Conservation (phyloP, 92 coral and sea anemone genomes). For the Epizoanthus stellaris region DNA sequence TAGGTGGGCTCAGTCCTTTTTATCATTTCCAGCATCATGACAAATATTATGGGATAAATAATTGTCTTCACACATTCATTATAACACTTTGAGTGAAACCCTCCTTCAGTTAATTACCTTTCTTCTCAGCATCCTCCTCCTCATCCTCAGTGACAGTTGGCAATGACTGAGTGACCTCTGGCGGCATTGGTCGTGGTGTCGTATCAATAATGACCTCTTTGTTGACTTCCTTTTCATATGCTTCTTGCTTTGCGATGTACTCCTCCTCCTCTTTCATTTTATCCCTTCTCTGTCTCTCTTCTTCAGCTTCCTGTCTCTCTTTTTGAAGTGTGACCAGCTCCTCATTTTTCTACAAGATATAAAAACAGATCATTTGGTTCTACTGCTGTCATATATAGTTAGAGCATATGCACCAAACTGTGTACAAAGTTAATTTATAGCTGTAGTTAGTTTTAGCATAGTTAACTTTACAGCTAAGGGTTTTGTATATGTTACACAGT, state of each 20-base stretch:
- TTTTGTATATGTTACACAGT: too few species aligned
- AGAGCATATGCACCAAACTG: too few species aligned
- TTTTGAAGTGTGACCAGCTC: constrained; percentile 60
- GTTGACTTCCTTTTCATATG: constrained; percentile 81
- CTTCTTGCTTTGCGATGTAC: constrained; percentile 82
- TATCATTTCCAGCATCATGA: too few species aligned
- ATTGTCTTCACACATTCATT: too few species aligned
- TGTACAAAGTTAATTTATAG: too few species aligned
- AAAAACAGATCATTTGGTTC: background rate
- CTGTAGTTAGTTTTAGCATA: too few species aligned
- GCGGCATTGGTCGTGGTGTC: constrained; percentile 93
- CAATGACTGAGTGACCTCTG: constrained; percentile 83
- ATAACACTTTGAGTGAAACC: background rate
- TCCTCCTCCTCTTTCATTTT: constrained; percentile 94
- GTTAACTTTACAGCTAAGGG: too few species aligned
- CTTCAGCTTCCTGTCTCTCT: constrained; percentile 72
- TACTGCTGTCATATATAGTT: too few species aligned
- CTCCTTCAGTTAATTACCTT: constrained; percentile 15
- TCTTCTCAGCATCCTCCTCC: constrained; percentile 53
- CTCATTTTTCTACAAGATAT: constrained; percentile 67
- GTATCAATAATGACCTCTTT: constrained; percentile 78
- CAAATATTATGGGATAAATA: too few species aligned
- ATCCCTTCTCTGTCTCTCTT: constrained; percentile 64
- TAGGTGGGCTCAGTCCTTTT: too few species aligned
- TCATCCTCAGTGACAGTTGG: constrained; percentile 96